phyloP scores from a whole-genome alignment of 2,888 invertebrate species.

The Hirtodrosophila confusa region DNA sequence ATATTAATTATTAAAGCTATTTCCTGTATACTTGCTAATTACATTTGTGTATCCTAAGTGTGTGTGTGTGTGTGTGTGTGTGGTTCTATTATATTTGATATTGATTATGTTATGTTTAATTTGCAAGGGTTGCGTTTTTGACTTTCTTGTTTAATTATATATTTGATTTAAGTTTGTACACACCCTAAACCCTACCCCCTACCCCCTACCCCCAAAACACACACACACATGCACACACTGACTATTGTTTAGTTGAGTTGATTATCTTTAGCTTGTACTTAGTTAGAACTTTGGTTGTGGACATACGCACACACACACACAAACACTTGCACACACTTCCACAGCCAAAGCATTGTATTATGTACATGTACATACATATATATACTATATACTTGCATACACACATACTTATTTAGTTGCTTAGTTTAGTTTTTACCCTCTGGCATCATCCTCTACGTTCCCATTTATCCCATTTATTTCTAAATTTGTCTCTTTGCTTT shows the following conservation, averaged over 20 bases:
- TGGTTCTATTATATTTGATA: slow-evolving; percentile 31
- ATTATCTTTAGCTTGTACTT: slow-evolving; percentile 19
- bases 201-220: too few species aligned
- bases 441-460: not conserved
- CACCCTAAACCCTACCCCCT: slow-evolving; percentile 3
- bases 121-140: slow-evolving; percentile 72
- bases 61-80: slow-evolving; percentile 11
- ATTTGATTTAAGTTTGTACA: slow-evolving; percentile 11
- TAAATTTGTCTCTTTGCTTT: slow-evolving; percentile 30
- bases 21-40: too few species aligned
- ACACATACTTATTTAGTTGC: slow-evolving; percentile 14
- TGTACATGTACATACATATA: slow-evolving; percentile 13
- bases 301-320: slow-evolving; percentile 15
- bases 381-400: not conserved
- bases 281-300: slow-evolving; percentile 41
- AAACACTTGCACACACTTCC: not conserved
- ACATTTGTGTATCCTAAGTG: not conserved
- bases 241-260: slow-evolving; percentile 28
- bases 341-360: slow-evolving; percentile 11
- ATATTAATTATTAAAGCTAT: not conserved
- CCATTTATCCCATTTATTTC: slow-evolving; percentile 20
- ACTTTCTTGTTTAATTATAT: slow-evolving; percentile 20
- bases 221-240: slow-evolving; percentile 14
- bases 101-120: slow-evolving; percentile 41
- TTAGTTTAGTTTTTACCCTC: slow-evolving; percentile 12